These are phyloP conservation scores for Drosophila arawakana DNA, from an alignment of 1,140 invertebrate species.

Conservation along the genomic window DNA sequence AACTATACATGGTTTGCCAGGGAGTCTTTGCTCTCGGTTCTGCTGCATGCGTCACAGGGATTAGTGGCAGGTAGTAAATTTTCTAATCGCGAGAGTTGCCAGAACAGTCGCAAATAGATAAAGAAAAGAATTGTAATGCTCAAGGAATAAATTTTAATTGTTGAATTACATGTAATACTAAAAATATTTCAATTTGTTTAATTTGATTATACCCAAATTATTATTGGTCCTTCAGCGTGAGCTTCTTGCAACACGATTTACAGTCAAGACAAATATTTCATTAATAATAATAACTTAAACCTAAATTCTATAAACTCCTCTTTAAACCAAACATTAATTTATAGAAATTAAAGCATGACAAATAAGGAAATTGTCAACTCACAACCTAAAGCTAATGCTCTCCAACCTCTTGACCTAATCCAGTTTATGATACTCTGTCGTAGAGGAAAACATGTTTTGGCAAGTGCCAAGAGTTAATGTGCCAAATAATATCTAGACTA, in stretches of 20 bases:
- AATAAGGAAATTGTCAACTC: neutral
- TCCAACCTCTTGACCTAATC: neutral
- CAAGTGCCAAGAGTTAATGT: constrained; percentile 30
- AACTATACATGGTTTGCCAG: constrained; percentile 8
- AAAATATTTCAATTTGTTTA: no score
- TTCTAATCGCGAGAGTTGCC: constrained; percentile 46
- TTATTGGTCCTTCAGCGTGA: no score
- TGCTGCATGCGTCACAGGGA: constrained; percentile 62
- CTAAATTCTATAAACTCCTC: no score
- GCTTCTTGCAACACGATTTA: no score
- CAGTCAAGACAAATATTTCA: no score
- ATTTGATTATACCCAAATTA: no score
- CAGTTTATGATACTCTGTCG: constrained; percentile 14
- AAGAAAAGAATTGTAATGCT: no score
- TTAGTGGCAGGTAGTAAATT: constrained; percentile 59
- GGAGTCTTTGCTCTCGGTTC: neutral
- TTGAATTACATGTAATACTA: no score
- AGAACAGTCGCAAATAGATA: constrained; percentile 11
- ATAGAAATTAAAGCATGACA: neutral
- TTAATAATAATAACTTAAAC: no score
- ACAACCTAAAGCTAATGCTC: neutral
- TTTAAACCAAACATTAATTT: constrained; percentile 9
- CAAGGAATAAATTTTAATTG: no score
- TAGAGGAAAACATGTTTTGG: constrained; percentile 6
- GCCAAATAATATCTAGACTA: constrained; percentile 20